Evolutionary conservation across 2,113 vertebrate species (phyloP), one percentile per base, ranked within the genome.

Genomic region (Rhizomys pruinosus): DNA sequence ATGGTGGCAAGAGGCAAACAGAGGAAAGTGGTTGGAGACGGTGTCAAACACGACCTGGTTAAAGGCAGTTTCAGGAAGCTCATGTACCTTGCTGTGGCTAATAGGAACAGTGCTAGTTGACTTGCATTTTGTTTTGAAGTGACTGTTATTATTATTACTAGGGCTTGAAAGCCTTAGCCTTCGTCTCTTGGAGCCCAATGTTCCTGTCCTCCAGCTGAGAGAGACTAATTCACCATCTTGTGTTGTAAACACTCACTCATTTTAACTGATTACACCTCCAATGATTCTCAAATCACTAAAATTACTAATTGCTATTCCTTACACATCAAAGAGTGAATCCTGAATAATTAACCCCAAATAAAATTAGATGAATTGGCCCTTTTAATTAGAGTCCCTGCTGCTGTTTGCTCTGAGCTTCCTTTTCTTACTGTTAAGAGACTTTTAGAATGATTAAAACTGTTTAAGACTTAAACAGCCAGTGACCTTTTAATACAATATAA

Each of bases 271-370:
- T 99, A 99, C 97, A 98, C 98, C 98, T 99, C 98, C 98, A 98
- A 97, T 97, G 98, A 98, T 98, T 98, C 98, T 99, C 98, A 98
- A 98, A 99, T 99, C 98, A 98, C 98, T 98, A 97, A 99, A 99
- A 99, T 99, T 98, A 99, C 98, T 98, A 98, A 99, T 99, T 99
- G 99, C 99, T 98, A 99, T 99, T 99, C 98, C 98, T 98, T 98
- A 98, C 98, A 98, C 98, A 98, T 98, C 98, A 98, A 98, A 98
- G 98, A 98, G 98, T 98, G 98, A 99, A 98, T 99, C 99, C 98
- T 98, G 99, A 98, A 98, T 99, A 99, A 99, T 99, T 99, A 98
- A 98, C 98, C 98, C 98, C 98, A 98, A 99, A 99, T 99, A 99
- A 99, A 99, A 99, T 98, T 98, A 98, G 98, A 98, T 98, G 98